Percentiles rank a stretch among this genome's conserved stretches.
Evolutionary conservation across 1,140 invertebrate genomes (phyloP).

Genomic region (Euwallacea fornicatus): DNA sequence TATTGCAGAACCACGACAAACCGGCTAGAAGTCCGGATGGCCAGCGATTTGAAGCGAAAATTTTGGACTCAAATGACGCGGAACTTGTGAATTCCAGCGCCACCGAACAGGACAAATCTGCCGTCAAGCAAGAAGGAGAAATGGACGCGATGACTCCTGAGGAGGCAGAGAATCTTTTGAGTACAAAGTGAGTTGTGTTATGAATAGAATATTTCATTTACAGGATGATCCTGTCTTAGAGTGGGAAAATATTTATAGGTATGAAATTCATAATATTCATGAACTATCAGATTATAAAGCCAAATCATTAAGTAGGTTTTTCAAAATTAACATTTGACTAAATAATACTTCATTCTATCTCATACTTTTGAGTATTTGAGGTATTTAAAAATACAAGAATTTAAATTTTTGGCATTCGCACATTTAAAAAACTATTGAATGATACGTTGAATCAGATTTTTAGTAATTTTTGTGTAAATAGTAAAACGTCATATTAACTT

Average conservation of each 20-base stretch:
- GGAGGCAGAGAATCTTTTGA: conserved; percentile 80
- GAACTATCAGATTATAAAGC: not conserved
- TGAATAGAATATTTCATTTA: not conserved
- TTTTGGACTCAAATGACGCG: conserved; percentile 56
- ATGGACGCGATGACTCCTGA: conserved; percentile 78
- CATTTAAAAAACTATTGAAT: conserved; percentile 15
- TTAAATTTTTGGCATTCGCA: not conserved
- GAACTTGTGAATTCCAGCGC: conserved; percentile 60
- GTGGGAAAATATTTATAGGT: no score
- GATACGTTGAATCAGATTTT: conserved; percentile 28
- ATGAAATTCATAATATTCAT: not conserved
- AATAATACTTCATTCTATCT: not conserved
- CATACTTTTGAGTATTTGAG: not conserved
- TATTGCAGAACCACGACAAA: conserved; percentile 39
- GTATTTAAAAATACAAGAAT: not conserved
- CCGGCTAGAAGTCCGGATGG: conserved; percentile 32
- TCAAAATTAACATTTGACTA: not conserved
- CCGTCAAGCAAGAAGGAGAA: conserved; percentile 51
- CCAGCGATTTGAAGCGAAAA: conserved; percentile 49
- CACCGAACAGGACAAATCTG: conserved; percentile 50
- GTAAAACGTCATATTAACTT: conserved; percentile 4
- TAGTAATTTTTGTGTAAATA: conserved; percentile 21
- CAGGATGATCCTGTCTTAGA: not conserved
- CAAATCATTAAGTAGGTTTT: not conserved
- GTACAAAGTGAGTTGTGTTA: conserved; percentile 65